phyloP scores from a whole-genome alignment of 2,113 vertebrate genomes.

The Gambusia affinis region DNA sequence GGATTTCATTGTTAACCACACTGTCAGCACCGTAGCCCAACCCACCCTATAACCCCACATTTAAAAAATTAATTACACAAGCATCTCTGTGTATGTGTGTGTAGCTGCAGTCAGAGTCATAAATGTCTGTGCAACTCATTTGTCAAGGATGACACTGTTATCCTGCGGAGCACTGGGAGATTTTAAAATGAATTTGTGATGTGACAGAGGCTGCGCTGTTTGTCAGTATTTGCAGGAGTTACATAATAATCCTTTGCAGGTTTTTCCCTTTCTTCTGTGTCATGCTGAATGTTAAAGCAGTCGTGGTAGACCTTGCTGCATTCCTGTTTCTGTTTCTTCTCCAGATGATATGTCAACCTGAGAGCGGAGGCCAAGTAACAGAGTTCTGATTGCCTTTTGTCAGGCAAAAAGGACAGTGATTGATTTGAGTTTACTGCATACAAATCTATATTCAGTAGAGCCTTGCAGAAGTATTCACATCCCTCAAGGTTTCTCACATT shows the following conservation, averaged over 20 bases:
- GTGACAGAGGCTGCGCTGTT: background rate
- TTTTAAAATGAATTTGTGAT: slow-evolving; percentile 25
- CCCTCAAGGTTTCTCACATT: background rate
- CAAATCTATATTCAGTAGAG: background rate
- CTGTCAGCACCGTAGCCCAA: slow-evolving; percentile 2
- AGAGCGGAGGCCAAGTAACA: slow-evolving; percentile 48
- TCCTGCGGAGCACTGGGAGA: slow-evolving; percentile 4
- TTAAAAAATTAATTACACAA: slow-evolving; percentile 39
- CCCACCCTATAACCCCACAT: background rate
- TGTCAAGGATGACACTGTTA: slow-evolving; percentile 37
- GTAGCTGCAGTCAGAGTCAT: slow-evolving; percentile 12
- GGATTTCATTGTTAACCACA: slow-evolving; percentile 11
- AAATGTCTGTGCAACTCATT: slow-evolving; percentile 36
- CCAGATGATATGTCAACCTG: slow-evolving; percentile 49
- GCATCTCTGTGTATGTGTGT: slow-evolving; percentile 29
- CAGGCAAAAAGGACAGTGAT: background rate
- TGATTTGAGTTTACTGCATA: background rate
- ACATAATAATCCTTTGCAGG: slow-evolving; percentile 23
- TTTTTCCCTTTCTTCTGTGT: slow-evolving; percentile 17
- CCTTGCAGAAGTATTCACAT: background rate
- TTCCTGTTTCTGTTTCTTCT: slow-evolving; percentile 42
- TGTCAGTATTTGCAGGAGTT: slow-evolving; percentile 19
- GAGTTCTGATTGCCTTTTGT: slow-evolving; percentile 50
- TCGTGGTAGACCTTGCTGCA: slow-evolving; percentile 36
- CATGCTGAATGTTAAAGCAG: slow-evolving; percentile 38